Conservation (phyloP, 2,113 vertebrate genomes). For the Vidua chalybeata region DNA sequence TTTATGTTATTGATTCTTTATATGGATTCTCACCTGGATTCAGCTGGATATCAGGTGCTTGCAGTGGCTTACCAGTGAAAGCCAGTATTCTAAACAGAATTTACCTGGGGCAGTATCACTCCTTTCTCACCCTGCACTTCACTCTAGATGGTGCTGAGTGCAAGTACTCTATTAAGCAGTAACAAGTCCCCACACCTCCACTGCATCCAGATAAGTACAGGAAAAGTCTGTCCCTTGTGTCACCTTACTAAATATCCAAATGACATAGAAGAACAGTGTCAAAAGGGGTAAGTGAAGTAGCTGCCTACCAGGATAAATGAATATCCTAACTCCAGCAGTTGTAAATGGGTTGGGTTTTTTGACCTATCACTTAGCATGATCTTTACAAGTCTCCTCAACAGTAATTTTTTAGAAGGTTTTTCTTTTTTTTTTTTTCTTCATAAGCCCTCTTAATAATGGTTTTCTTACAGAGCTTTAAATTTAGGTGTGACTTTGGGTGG, state of each 20-base stretch:
- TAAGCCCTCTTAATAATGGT: not conserved
- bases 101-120: not conserved
- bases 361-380: slow-evolving; percentile 5
- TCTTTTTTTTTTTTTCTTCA: not conserved
- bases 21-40: not conserved
- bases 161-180: not conserved
- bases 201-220: not conserved
- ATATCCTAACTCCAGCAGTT: not conserved
- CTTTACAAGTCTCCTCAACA: not conserved
- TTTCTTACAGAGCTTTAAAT: not conserved
- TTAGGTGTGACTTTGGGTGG: not conserved
- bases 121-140: not conserved
- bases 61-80: not conserved
- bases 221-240: not conserved
- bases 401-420: not conserved
- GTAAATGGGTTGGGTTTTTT: not conserved
- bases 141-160: not conserved
- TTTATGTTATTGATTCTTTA: not conserved
- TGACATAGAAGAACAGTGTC: not conserved
- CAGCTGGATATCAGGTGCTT: not conserved
- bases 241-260: not conserved
- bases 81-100: not conserved
- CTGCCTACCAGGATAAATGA: not conserved
- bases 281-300: not conserved
- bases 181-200: not conserved